Percentiles rank a stretch among this genome's conserved stretches.
phyloP scores from a whole-genome alignment of 2,113 vertebrate species.

The Amblyopsis rosae region DNA sequence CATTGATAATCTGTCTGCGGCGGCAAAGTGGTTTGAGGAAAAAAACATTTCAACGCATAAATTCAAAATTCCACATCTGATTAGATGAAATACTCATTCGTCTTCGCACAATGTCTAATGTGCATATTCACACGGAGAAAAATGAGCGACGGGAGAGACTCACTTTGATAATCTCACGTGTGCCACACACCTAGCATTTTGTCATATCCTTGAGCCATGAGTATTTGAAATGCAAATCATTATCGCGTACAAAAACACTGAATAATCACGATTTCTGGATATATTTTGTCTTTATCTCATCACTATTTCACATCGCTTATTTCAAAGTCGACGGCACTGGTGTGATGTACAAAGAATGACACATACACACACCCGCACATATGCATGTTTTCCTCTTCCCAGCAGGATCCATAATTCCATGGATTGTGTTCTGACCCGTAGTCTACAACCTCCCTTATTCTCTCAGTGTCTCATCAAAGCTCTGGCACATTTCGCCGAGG shows the following conservation, averaged over 20 bases:
- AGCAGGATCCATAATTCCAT: conserved; percentile 42
- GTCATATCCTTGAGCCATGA: conserved; percentile 45
- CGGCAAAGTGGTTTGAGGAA: conserved; percentile 57
- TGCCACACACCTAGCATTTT: conserved; percentile 46
- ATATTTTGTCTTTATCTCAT: conserved; percentile 42
- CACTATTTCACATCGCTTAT: conserved; percentile 34
- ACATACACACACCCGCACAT: neutral
- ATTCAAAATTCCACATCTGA: conserved; percentile 59
- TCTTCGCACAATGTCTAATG: conserved; percentile 46
- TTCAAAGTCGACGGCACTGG: conserved; percentile 13
- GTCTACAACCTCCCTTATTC: conserved; percentile 27
- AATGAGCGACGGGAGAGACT: conserved; percentile 48
- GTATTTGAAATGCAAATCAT: conserved; percentile 64
- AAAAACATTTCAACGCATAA: conserved; percentile 61
- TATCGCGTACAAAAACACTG: conserved; percentile 29
- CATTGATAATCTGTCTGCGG: conserved; percentile 56
- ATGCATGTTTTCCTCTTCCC: neutral
- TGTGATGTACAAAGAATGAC: conserved; percentile 42
- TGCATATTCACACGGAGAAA: conserved; percentile 26
- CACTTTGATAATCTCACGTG: conserved; percentile 55
- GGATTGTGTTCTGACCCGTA: conserved; percentile 52
- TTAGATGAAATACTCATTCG: conserved; percentile 57
- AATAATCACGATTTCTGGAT: conserved; percentile 49
- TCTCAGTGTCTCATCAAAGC: conserved; percentile 65
- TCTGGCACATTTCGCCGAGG: conserved; percentile 45